Conservation (phyloP, 30 jellyfish, hydroid and myxozoan species). For the Sanderia malayensis region DNA sequence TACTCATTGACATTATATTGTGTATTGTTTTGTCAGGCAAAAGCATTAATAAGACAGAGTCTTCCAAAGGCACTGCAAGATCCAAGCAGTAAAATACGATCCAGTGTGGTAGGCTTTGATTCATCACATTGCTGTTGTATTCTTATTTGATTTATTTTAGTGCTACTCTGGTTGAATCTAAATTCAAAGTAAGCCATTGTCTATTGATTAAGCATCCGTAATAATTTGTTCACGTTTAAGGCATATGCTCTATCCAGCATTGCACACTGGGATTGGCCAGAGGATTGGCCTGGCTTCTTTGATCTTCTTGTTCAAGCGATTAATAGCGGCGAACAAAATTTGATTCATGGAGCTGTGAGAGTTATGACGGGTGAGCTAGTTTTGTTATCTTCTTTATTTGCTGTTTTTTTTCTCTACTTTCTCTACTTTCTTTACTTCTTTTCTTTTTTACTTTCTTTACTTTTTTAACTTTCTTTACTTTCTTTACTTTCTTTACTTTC, state of each 20-base stretch:
- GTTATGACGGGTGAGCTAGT: conserved; percentile 81
- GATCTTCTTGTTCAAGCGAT: conserved; percentile 67
- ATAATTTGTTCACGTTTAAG: no score
- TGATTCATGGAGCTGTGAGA: conserved; percentile 87
- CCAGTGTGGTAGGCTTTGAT: conserved; percentile 82
- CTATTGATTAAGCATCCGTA: no score
- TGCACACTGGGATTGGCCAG: conserved; percentile 95
- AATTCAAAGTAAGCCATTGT: no score
- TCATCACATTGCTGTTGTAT: no score
- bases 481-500: neutral
- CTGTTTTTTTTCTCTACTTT: neutral
- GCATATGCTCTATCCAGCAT: conserved; percentile 88
- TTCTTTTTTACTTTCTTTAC: no score
- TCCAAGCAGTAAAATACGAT: conserved; percentile 81
- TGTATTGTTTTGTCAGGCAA: conserved; percentile 65
- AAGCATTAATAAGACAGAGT: conserved; percentile 59
- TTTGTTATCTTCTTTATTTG: no score
- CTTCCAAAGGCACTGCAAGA: conserved; percentile 78
- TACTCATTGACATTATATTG: no score
- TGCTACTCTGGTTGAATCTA: no score
- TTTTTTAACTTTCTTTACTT: no score
- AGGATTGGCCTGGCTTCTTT: conserved; percentile 88
- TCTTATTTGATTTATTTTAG: no score
- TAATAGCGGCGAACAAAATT: conserved; percentile 69
- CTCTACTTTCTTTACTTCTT: neutral